Base-by-base conservation (phyloP, 2,797 vertebrate species). In the Scarus forsteni region DNA sequence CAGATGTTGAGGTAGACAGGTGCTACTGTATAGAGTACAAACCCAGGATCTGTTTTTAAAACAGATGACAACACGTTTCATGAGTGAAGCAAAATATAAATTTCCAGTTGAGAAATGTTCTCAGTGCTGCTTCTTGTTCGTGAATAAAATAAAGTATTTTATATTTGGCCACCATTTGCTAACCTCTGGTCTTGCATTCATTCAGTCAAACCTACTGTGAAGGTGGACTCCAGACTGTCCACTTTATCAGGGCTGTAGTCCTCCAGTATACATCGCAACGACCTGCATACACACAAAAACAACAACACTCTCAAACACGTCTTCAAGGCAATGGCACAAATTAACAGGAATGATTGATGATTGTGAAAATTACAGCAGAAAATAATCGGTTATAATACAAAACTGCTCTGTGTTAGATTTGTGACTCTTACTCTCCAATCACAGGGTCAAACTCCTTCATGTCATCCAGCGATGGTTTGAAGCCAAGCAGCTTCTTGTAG, bases 401-500 rank as follows among this genome's bases (percentile, higher is more conserved):
- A n/a, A 2, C 3, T 7, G 6, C 46, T 18, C n/a, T 1, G 27
- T 44, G 14, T 13, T 38, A 8, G 0, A 10, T 45, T 54, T 35
- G 27, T 7, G 12, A 49, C 8, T 60, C 88, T 79, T 81, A 95
- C 98, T 91, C 92, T 89, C 89, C 96, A 80, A 96, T 62, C 49
- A 92, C 92, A 60, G 96, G 96, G 38, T 95, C 94, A 70, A 98
- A 89, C 81, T 99, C 97, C 84, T 89, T 95, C 87, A 99, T 88
- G 88, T 99, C 97, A 11, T 97, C 95, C 80, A 98, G 74, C 16
- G 94, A 94, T 38, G 96, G 93, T 75, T 95, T 96, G 87, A 95
- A 90, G 81, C 93, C 86, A 51, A 97, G 85, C 59, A 99, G 92
- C 88, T 98, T 99, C 92, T 98, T 99, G 88, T 97, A 99, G 79